phyloP scores from a whole-genome alignment of 2,113 vertebrate species.

The Odontophorus gujanensis region DNA sequence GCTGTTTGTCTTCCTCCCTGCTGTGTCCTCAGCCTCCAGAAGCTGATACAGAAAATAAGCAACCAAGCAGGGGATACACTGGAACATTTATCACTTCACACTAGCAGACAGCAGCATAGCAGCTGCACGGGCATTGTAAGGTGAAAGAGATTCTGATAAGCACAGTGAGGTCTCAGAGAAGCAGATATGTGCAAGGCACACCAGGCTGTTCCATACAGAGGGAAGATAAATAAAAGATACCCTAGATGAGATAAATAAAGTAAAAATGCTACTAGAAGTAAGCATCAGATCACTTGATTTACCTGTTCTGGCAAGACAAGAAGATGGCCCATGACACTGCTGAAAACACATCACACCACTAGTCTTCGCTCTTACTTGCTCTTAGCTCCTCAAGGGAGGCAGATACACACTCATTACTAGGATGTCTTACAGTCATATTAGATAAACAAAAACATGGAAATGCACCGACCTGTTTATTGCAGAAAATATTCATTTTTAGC shows the following conservation, averaged over 20 bases:
- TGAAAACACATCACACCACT: background rate
- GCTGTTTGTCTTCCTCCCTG: background rate
- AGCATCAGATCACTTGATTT: background rate
- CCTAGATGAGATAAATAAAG: background rate
- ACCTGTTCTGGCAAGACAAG: fast-evolving
- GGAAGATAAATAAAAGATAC: background rate
- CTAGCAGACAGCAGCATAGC: background rate
- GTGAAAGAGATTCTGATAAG: background rate
- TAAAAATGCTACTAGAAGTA: background rate
- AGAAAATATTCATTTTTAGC: background rate
- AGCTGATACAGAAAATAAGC: background rate
- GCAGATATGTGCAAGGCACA: fast-evolving
- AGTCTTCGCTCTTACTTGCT: fast-evolving
- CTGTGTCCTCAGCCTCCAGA: background rate
- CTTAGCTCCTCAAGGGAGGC: background rate
- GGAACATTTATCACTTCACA: background rate
- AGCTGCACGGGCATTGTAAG: background rate
- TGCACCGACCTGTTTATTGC: background rate
- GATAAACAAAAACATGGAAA: background rate
- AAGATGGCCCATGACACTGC: background rate
- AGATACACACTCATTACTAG: background rate
- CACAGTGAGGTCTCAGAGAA: background rate
- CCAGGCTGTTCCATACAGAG: background rate
- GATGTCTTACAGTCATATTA: background rate
- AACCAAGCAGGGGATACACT: background rate